Base-by-base conservation (phyloP, 2,888 invertebrate genomes). In the Trissoscelio sp. region DNA sequence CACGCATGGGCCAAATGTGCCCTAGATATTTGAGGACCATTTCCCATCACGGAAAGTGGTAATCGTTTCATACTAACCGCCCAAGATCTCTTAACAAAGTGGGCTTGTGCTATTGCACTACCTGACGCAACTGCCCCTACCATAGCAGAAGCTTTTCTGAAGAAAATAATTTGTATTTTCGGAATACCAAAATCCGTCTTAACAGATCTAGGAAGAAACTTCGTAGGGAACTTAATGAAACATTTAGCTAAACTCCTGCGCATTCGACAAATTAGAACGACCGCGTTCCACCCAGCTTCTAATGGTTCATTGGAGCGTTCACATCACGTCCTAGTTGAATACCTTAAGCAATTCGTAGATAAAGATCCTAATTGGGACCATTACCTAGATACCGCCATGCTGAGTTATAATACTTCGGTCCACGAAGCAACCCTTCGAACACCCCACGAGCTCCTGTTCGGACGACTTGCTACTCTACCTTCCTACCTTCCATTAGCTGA, bases 1-100 rank as follows among this genome's bases (percentile, higher is more conserved):
- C n/a, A n/a, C n/a, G n/a, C n/a, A n/a, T n/a, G n/a, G n/a, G 37
- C 7, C 0, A 37, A 37, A 3, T 37, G 37, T n/a, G 37, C 37
- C 2, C 7, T 37, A n/a, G 37, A 86, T 24, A 74, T 84, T 0
- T 75, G 84, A 1, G 85, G 85, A 3, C 84, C 85, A 4, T 48
- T 85, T 3, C 75, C 79, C 3, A 12, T 39, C 0, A 84, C 83
- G 3, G 9, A 58, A 18, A 14, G 0, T 1, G 3, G 3, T 7
- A 37, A 31, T 31, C 1, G 3, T 7, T 31, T 7, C n/a, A 37
- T 37, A 20, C 6, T 64, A 6, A 64, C 48, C n/a, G 5, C 18
- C 0, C 64, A 64, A 37, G 48, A 48, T 14, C n/a, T 64, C 24
- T 9, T 64, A 12, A 64, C 48, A 0, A 64, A 64, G 37, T n/a